A percentile compares a stretch with the other conserved stretches of the same genome.
phyloP scores from a whole-genome alignment of 2,888 invertebrate species.

The Troglohyphantes excavatus region DNA sequence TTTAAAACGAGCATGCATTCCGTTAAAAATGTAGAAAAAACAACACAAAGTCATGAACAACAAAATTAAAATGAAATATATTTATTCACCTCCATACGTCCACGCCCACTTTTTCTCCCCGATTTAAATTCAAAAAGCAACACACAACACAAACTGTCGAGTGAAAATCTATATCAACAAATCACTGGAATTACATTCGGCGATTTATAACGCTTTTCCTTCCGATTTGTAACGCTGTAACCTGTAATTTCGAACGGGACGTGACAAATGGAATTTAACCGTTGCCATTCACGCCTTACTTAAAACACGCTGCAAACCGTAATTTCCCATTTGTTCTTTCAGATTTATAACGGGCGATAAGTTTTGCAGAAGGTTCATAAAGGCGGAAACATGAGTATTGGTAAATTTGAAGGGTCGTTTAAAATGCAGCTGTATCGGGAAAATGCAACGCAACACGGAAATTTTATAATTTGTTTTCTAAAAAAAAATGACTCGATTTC shows the following conservation, averaged over 20 bases:
- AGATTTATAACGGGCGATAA: not conserved
- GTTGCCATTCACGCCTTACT: constrained; percentile 20
- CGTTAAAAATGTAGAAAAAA: too few species aligned
- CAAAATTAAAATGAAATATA: too few species aligned
- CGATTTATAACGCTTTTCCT: constrained; percentile 16
- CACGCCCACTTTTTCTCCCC: not conserved
- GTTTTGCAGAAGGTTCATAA: not conserved
- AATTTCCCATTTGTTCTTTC: constrained; percentile 29
- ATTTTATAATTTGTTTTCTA: too few species aligned
- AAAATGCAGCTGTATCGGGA: too few species aligned
- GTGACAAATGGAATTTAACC: constrained; percentile 50
- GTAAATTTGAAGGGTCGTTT: constrained; percentile 13
- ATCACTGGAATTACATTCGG: constrained; percentile 14
- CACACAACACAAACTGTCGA: not conserved
- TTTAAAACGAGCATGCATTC: too few species aligned
- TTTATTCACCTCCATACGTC: too few species aligned
- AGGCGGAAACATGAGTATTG: constrained; percentile 14
- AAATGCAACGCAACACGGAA: too few species aligned
- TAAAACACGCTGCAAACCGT: too few species aligned
- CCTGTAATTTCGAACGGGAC: constrained; percentile 41
- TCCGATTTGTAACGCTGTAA: constrained; percentile 25
- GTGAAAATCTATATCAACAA: constrained; percentile 3
- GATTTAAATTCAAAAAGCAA: not conserved
- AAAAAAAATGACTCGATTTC: too few species aligned
- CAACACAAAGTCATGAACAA: too few species aligned